These are phyloP conservation scores for Bagarius yarrelli DNA, from an alignment of 2,113 vertebrate species.

Conservation along the genomic window DNA sequence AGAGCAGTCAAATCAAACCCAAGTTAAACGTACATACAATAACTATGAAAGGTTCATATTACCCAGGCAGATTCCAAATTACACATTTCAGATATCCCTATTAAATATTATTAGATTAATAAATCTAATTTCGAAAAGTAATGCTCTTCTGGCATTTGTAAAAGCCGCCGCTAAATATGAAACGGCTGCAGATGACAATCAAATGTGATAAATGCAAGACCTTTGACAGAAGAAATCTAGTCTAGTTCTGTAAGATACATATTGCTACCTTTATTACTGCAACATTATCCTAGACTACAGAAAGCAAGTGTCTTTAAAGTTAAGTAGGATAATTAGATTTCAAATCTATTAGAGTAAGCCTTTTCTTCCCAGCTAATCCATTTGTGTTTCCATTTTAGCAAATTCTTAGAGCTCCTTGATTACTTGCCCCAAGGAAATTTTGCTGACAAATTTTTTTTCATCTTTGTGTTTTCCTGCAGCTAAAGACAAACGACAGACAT, in stretches of 20 bases:
- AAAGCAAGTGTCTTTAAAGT: slow-evolving; percentile 32
- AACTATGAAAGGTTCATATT: too few relatives aligned
- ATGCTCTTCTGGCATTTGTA: too few relatives aligned
- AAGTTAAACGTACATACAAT: too few relatives aligned
- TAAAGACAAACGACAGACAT: slow-evolving; percentile 36
- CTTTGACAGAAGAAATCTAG: too few relatives aligned
- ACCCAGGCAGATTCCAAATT: too few relatives aligned
- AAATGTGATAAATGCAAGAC: too few relatives aligned
- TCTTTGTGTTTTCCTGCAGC: slow-evolving; percentile 43
- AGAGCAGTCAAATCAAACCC: too few relatives aligned
- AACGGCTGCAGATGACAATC: too few relatives aligned
- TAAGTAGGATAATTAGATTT: slow-evolving; percentile 35
- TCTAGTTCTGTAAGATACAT: not conserved
- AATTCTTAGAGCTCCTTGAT: slow-evolving; percentile 39
- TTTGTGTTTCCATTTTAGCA: slow-evolving; percentile 42
- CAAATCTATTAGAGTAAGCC: slow-evolving; percentile 21
- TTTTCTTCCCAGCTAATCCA: slow-evolving; percentile 35
- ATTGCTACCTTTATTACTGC: not conserved
- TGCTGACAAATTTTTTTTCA: slow-evolving; percentile 40
- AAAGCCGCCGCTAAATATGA: too few relatives aligned
- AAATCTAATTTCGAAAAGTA: too few relatives aligned
- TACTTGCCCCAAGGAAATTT: slow-evolving; percentile 44
- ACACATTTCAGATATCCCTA: too few relatives aligned
- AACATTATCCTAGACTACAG: not conserved
- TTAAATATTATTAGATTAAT: too few relatives aligned